A percentile compares a stretch with the other conserved stretches of the same genome.
Evolutionary conservation across 1,140 invertebrate species (phyloP).

Genomic region (Papilio glaucus): DNA sequence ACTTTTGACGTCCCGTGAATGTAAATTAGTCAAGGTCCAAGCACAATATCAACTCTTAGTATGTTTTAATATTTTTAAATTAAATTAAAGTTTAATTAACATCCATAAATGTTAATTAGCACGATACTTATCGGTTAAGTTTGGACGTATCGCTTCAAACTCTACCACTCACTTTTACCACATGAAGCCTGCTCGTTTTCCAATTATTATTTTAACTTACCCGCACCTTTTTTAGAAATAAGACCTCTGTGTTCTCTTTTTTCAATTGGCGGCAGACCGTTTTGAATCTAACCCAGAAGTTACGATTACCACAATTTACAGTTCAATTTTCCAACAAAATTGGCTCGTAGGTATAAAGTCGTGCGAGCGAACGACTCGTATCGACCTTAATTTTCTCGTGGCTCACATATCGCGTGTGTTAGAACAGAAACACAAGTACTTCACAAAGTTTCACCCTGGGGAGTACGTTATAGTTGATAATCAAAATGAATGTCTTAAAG

Average conservation of each 20-base stretch:
- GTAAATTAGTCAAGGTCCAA: too few relatives aligned
- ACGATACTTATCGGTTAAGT: too few relatives aligned
- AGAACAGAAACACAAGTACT: constrained; percentile 47
- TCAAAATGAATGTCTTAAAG: constrained; percentile 64
- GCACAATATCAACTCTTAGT: too few relatives aligned
- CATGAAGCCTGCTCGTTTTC: too few relatives aligned
- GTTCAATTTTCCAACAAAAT: constrained; percentile 26
- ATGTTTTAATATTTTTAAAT: too few relatives aligned
- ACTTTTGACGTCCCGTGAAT: too few relatives aligned
- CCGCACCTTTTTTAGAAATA: background rate
- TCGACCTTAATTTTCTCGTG: constrained; percentile 34
- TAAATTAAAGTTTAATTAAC: too few relatives aligned
- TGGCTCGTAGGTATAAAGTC: constrained; percentile 26
- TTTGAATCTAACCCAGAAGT: constrained; percentile 7
- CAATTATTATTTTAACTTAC: too few relatives aligned
- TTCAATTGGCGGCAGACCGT: background rate
- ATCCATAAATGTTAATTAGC: too few relatives aligned
- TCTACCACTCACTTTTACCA: too few relatives aligned
- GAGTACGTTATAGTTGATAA: constrained; percentile 55
- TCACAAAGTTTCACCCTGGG: constrained; percentile 50
- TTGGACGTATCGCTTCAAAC: too few relatives aligned
- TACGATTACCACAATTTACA: constrained; percentile 11
- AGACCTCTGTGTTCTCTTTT: background rate
- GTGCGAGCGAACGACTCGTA: constrained; percentile 24
- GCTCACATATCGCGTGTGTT: constrained; percentile 28